Evolutionary conservation across 2,797 vertebrate species (phyloP), one percentile per base, ranked within the genome.

Genomic region (Sebastes matsubarae): DNA sequence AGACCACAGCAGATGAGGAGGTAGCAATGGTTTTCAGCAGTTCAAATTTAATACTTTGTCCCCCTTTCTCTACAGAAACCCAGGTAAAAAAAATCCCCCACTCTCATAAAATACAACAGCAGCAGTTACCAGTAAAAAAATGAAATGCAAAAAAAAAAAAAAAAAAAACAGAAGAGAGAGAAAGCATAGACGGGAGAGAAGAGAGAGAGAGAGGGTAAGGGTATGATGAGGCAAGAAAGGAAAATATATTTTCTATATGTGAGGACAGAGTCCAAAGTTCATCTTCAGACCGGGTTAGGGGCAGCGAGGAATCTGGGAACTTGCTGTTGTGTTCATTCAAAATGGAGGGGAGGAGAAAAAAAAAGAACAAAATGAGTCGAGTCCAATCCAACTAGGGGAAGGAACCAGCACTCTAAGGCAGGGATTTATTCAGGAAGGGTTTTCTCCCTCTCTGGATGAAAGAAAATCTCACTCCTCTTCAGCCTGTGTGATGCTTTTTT

Each of bases 21-120:
- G 93, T 95, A 89, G 87, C 88, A 89, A 90, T 95, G 93, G 94
- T 95, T 96, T 96, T 96, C 92, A 96, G 93, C 95, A 96, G 93
- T 95, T 96, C 92, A 95, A 95, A 96, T 96, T 96, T 96, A 96
- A 96, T 96, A 95, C 95, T 95, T 94, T 96, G 92, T 92, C 96
- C 96, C 96, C 95, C 93, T 89, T 94, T 96, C 96, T 95, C 96
- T 97, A 98, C 97, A 97, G 97, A 98, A 96, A 95, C 94, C 95
- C 95, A 96, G 97, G 97, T 99, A 98, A 98, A 98, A 99, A 98
- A 98, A 96, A 97, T 93, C 96, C 97, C 96, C 95, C 93, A 94
- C 93, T 86, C 93, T 96, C 97, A 97, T 98, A 98, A 98, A 99
- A 99, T 98, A 98, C 97, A 97, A 98, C 97, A 98, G 97, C 97